These are phyloP conservation scores for Melangyna quadrimaculata DNA, from an alignment of 2,888 invertebrate genomes.

Conservation along the genomic window DNA sequence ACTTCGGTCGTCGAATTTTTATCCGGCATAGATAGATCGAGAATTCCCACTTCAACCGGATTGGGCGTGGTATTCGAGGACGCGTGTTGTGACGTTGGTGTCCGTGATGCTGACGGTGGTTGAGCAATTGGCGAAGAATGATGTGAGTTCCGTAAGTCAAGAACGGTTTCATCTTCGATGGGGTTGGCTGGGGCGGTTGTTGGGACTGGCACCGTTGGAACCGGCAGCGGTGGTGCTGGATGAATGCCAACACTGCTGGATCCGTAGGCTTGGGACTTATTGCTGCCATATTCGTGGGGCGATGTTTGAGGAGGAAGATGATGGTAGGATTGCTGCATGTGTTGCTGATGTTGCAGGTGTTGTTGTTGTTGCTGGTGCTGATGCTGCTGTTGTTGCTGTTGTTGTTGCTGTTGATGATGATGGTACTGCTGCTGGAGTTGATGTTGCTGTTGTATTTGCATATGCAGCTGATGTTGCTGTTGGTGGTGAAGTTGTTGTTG, in stretches of 20 bases:
- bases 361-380: slow-evolving; percentile 59
- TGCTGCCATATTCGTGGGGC: slow-evolving; percentile 76
- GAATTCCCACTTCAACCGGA: slow-evolving; percentile 89
- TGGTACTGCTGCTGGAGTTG: slow-evolving; percentile 60
- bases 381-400: slow-evolving; percentile 42
- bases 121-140: slow-evolving; percentile 75
- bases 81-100: slow-evolving; percentile 64
- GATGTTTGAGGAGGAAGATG: slow-evolving; percentile 60
- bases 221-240: slow-evolving; percentile 73
- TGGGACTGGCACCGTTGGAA: slow-evolving; percentile 70
- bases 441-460: slow-evolving; percentile 59
- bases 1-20: slow-evolving; percentile 95
- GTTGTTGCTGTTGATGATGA: slow-evolving; percentile 69
- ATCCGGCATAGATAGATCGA: slow-evolving; percentile 95
- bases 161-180: slow-evolving; percentile 74
- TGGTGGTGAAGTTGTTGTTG: slow-evolving; percentile 60
- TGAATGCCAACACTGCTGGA: slow-evolving; percentile 75
- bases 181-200: slow-evolving; percentile 52
- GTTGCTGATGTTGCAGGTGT: slow-evolving; percentile 72
- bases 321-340: slow-evolving; percentile 71
- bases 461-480: slow-evolving; percentile 62
- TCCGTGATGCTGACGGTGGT: slow-evolving; percentile 62
- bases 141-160: slow-evolving; percentile 81
- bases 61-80: slow-evolving; percentile 75
- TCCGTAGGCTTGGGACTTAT: slow-evolving; percentile 72